Percentiles rank a stretch among this genome's conserved stretches.
These are phyloP conservation scores for Zootoca vivipara DNA, from an alignment of 2,113 vertebrate species.

Conservation along the genomic window DNA sequence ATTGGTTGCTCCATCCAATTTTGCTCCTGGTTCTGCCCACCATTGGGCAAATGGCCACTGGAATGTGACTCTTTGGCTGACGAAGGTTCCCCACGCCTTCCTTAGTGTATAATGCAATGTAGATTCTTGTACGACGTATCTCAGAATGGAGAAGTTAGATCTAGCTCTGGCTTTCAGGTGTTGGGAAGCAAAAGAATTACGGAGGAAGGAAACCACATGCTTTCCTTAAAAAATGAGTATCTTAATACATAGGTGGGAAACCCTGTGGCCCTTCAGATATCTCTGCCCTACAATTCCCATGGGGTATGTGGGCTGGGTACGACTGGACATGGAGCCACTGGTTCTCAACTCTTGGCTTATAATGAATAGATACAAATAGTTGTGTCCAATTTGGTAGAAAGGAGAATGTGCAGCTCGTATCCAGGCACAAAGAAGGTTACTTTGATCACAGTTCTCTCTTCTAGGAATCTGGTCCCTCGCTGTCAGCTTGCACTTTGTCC, in stretches of 20 bases:
- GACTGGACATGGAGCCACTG: too few relatives aligned
- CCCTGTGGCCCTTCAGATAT: too few relatives aligned
- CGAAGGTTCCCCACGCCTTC: too few relatives aligned
- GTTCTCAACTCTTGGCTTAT: not conserved
- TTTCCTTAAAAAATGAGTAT: not conserved
- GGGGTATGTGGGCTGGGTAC: too few relatives aligned
- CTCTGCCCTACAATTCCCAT: too few relatives aligned
- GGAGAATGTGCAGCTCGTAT: not conserved
- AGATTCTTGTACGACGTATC: too few relatives aligned
- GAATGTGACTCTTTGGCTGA: too few relatives aligned
- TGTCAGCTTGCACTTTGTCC: not conserved
- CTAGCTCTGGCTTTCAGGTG: not conserved
- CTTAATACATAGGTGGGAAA: not conserved
- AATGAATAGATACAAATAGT: not conserved
- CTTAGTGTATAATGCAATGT: too few relatives aligned
- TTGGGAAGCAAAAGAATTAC: not conserved
- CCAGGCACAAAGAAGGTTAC: not conserved
- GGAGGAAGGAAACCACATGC: too few relatives aligned
- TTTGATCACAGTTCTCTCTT: not conserved
- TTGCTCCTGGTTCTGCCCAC: too few relatives aligned
- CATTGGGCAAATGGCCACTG: too few relatives aligned
- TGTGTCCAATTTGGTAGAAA: not conserved
- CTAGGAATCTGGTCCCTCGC: not conserved
- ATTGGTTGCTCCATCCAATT: too few relatives aligned
- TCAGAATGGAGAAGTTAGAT: not conserved